phyloP scores from a whole-genome alignment of 2,113 vertebrate species.

The Cyprinodon tularosa region DNA sequence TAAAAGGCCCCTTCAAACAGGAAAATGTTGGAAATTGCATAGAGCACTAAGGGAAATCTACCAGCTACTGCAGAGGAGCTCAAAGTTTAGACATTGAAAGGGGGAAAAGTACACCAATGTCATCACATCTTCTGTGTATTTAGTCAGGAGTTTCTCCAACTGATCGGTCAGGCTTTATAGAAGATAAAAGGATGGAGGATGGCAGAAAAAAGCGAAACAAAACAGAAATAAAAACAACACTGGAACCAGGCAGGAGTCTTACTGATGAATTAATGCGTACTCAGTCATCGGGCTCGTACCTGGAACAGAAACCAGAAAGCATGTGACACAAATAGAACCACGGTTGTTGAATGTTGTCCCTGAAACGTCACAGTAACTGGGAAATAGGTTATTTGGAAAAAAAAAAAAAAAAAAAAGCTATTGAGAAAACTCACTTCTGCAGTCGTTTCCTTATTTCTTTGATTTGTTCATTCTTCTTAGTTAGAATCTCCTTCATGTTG shows the following conservation, averaged over 20 bases:
- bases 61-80: slow-evolving; percentile 45
- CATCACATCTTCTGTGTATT: slow-evolving; percentile 17
- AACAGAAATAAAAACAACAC: slow-evolving; percentile 30
- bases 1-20: slow-evolving; percentile 55
- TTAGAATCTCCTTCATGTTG: slow-evolving; percentile 97
- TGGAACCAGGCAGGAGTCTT: slow-evolving; percentile 8
- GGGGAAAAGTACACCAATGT: slow-evolving; percentile 41
- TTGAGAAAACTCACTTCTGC: slow-evolving; percentile 81
- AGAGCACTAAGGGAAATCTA: slow-evolving; percentile 59
- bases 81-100: slow-evolving; percentile 26
- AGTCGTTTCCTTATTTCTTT: slow-evolving; percentile 90
- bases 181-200: slow-evolving; percentile 43
- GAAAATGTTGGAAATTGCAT: slow-evolving; percentile 60
- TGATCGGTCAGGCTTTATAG: slow-evolving; percentile 2
- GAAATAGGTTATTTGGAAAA: neutral
- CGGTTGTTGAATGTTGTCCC: neutral
- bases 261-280: slow-evolving; percentile 4
- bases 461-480: slow-evolving; percentile 95
- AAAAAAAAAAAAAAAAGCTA: neutral
- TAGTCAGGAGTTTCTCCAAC: slow-evolving; percentile 14
- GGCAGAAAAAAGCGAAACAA: slow-evolving; percentile 36
- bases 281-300: slow-evolving; percentile 83
- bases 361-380: neutral
- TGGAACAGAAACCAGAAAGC: slow-evolving; percentile 45
- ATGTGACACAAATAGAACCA: neutral